phyloP scores from a whole-genome alignment of 2,888 invertebrate species.

The Lydus trimaculatus region DNA sequence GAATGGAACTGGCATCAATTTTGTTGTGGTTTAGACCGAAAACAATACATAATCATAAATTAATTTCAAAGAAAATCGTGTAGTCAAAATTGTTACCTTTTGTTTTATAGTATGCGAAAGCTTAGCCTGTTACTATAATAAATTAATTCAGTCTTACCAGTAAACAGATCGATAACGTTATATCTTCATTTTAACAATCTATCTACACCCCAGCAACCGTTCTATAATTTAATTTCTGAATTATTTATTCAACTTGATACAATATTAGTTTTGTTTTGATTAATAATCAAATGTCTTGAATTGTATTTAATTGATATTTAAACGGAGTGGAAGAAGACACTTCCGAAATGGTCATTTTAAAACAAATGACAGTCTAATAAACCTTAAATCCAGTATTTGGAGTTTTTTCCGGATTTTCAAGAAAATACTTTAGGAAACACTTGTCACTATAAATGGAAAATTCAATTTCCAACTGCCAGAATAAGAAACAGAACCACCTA shows the following conservation, averaged over 20 bases:
- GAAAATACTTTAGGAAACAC: background rate
- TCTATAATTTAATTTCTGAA: slow-evolving; percentile 26
- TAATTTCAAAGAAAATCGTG: slow-evolving; percentile 1
- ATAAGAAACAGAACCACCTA: background rate
- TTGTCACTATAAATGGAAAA: background rate
- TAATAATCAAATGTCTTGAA: no score
- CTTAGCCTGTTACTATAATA: slow-evolving; percentile 13
- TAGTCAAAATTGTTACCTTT: background rate
- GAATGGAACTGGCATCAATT: background rate
- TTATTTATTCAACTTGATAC: slow-evolving; percentile 5
- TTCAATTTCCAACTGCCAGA: background rate
- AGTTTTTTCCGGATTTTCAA: background rate
- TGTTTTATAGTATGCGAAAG: background rate
- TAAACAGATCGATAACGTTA: slow-evolving; percentile 31
- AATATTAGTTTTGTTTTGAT: background rate
- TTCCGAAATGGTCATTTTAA: no score
- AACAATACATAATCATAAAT: background rate
- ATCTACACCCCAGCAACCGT: slow-evolving; percentile 15
- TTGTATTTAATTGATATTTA: background rate
- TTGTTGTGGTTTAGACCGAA: background rate
- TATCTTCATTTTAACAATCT: slow-evolving; percentile 12
- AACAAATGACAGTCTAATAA: background rate
- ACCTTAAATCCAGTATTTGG: background rate
- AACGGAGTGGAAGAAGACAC: background rate
- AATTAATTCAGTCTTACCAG: slow-evolving; percentile 17